A percentile compares a stretch with the other conserved stretches of the same genome.
Evolutionary conservation across 2,797 vertebrate genomes (phyloP).

Genomic region (Halcyon smyrnensis): DNA sequence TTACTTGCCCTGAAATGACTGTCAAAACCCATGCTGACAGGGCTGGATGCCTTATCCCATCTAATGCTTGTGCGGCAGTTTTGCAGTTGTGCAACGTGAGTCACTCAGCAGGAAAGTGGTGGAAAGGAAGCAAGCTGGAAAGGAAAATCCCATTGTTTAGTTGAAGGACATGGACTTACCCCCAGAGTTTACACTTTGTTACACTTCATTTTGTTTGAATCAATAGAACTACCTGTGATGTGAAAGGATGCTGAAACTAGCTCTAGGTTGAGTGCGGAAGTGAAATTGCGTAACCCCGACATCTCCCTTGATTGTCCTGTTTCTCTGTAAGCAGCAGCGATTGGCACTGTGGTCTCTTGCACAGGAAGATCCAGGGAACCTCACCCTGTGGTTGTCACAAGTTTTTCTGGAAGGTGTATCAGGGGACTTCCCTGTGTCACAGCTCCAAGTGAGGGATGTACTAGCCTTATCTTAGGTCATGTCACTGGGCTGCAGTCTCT

Average conservation of each 20-base stretch:
- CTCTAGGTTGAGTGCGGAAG: rapidly evolving
- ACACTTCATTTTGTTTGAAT: neutral
- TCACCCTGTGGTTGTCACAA: neutral
- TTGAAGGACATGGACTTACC: neutral
- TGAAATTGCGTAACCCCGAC: neutral
- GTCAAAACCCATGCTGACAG: neutral
- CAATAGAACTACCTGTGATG: neutral
- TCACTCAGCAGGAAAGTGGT: neutral
- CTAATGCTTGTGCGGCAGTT: neutral
- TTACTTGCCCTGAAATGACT: neutral
- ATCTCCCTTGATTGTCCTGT: neutral
- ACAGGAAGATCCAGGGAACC: neutral
- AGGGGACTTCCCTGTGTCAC: neutral
- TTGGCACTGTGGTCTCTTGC: neutral
- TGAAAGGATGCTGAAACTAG: neutral
- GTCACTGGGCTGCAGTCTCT: rapidly evolving
- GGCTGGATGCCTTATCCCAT: neutral
- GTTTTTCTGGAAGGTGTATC: neutral
- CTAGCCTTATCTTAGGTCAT: neutral
- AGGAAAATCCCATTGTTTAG: neutral
- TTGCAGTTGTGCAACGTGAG: neutral
- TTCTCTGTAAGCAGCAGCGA: neutral
- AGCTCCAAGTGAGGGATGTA: neutral
- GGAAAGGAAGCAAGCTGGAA: neutral
- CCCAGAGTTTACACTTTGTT: no score